These are phyloP conservation scores for Oenanthe oenanthe DNA, from an alignment of 2,113 vertebrate species.

Conservation along the genomic window DNA sequence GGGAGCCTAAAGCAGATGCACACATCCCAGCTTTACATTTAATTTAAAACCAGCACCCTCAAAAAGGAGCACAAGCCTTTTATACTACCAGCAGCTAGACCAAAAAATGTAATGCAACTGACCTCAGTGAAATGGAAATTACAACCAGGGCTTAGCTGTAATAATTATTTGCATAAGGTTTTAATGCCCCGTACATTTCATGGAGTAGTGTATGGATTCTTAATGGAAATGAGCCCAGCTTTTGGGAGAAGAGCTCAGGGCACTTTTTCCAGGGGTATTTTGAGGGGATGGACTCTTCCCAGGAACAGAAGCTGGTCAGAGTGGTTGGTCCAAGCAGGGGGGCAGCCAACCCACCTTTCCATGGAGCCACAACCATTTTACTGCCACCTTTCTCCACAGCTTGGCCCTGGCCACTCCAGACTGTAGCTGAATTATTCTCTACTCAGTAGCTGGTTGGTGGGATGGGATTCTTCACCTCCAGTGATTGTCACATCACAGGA, in stretches of 20 bases:
- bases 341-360: neutral
- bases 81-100: conserved; percentile 31
- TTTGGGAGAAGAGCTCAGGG: neutral
- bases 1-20: conserved; percentile 26
- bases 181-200: neutral
- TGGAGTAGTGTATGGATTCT: neutral
- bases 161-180: conserved; percentile 57
- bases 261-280: neutral
- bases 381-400: accelerated
- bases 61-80: conserved; percentile 29
- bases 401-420: neutral
- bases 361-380: neutral
- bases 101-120: conserved; percentile 1
- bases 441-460: neutral
- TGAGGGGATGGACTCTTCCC: neutral
- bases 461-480: neutral
- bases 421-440: neutral
- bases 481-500: neutral
- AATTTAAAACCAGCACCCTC: conserved; percentile 48
- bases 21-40: neutral
- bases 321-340: neutral
- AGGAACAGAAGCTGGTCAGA: neutral
- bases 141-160: neutral
- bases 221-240: neutral
- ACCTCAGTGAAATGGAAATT: conserved; percentile 59